These are phyloP conservation scores for Lethenteron reissneri DNA, from an alignment of 2,113 vertebrate genomes.

Conservation along the genomic window DNA sequence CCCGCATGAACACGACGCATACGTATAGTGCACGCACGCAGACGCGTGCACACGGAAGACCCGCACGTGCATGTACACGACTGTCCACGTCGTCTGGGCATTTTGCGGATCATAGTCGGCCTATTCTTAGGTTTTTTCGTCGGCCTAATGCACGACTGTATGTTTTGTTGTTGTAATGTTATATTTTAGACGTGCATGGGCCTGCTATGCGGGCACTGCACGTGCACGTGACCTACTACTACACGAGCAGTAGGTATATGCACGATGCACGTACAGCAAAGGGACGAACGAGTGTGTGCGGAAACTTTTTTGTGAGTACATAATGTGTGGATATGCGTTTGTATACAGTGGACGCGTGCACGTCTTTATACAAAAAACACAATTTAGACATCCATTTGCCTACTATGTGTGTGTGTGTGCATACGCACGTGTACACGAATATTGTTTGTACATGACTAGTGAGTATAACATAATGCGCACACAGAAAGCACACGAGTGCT, in stretches of 20 bases:
- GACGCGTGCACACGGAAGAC: no score
- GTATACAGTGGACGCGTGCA: background rate
- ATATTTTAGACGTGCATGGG: no score
- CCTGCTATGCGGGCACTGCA: no score
- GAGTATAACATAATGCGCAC: background rate
- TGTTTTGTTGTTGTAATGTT: no score
- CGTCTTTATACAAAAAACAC: background rate
- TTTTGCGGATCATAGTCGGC: background rate
- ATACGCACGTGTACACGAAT: background rate
- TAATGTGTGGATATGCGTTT: background rate
- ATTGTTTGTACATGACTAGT: background rate
- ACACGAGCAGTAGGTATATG: no score
- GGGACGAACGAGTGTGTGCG: background rate
- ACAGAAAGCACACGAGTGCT: background rate
- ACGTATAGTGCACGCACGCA: no score
- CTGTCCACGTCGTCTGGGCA: background rate
- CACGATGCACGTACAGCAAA: no score
- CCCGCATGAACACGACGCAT: no score
- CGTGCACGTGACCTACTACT: no score
- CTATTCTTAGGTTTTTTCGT: no score
- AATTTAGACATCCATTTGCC: background rate
- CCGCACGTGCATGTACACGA: background rate
- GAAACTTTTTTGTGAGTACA: background rate
- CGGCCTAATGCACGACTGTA: no score
- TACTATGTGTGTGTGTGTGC: slow-evolving; percentile 2